Base-by-base conservation (phyloP, 1,140 invertebrate genomes). In the Antheraea pernyi region DNA sequence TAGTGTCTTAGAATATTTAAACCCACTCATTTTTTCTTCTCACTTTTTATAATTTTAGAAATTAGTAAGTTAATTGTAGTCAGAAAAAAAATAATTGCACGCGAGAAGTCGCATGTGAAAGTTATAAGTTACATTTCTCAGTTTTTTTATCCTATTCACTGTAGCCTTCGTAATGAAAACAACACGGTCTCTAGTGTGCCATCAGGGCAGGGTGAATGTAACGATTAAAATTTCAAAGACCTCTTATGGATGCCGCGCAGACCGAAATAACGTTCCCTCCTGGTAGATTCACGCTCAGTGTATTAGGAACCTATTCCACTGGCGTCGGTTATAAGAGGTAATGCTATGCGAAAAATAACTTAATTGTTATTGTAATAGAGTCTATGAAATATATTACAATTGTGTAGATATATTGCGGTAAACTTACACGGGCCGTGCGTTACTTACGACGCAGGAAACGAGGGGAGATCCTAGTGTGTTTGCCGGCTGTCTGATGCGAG, bases 221-320 rank as follows among this genome's bases (percentile, higher is more conserved):
- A 86, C 89, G 77, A 89, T 91, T 89, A 90, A 91, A 91, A 88
- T 89, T 91, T 89, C 85, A 91, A 89, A 86, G 82, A 86, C 76
- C 80, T 82, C 77, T 80, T 79, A 78, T 85, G 77, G 82, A 74
- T 76, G 74, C 75, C 71, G 73, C 80, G 75, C 77, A 79, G 76
- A 86, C 86, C 80, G 73, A 88, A 88, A 89, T 89, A 89, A 84
- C 78, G 83, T 78, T 80, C 82, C 83, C 80, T 85, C 84, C 81
- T 72, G 70, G 77, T 79, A 75, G 79, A 87, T 82, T 83, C 78
- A 86, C 80, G 80, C 77, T 75, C 69, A 78, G 65, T 68, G 66
- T 69, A 48, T 46, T 69, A 71, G 69, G 68, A 68, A 75, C 69
- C 68, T 67, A 70, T 71, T 70, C 73, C 69, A 7, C 58, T 53